Evolutionary conservation across 2,113 vertebrate species (phyloP).

Genomic region (Lota lota): DNA sequence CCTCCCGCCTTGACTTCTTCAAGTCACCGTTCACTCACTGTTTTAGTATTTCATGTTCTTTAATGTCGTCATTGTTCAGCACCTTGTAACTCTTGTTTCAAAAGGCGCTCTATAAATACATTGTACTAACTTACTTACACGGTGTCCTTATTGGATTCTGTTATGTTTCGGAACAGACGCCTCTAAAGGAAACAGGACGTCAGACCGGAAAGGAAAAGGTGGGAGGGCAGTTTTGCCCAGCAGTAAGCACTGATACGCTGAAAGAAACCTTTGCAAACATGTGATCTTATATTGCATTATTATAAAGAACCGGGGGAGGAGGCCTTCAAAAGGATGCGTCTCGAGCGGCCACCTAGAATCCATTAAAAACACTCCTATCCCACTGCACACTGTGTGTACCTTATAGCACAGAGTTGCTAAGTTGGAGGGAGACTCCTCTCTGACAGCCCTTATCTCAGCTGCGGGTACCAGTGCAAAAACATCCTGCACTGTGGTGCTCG

Average conservation of each 20-base stretch:
- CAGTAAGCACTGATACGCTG: conserved; percentile 21
- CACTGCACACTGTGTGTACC: conserved; percentile 62
- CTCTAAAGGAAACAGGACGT: conserved; percentile 49
- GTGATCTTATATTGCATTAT: not conserved
- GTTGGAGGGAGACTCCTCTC: conserved; percentile 97
- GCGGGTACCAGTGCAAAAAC: conserved; percentile 96
- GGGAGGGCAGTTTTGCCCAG: conserved; percentile 38
- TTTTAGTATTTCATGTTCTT: too few species aligned
- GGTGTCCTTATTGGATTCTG: conserved; percentile 16
- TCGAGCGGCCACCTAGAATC: not conserved
- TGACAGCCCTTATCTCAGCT: conserved; percentile 93
- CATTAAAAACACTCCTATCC: not conserved
- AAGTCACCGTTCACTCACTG: too few species aligned
- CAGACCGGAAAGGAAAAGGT: conserved; percentile 57
- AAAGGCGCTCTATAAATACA: too few species aligned
- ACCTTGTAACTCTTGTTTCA: too few species aligned
- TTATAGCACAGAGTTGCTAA: conserved; percentile 97
- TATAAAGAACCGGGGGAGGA: not conserved
- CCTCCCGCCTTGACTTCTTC: too few species aligned
- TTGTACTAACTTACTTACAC: too few species aligned
- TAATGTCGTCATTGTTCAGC: too few species aligned
- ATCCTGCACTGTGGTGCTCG: conserved; percentile 93
- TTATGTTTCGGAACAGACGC: conserved; percentile 56
- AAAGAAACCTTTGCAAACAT: conserved; percentile 16
- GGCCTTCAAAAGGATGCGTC: not conserved